These are phyloP conservation scores for Dicroscelio sp. DNA, from an alignment of 2,888 invertebrate genomes.

Conservation along the genomic window DNA sequence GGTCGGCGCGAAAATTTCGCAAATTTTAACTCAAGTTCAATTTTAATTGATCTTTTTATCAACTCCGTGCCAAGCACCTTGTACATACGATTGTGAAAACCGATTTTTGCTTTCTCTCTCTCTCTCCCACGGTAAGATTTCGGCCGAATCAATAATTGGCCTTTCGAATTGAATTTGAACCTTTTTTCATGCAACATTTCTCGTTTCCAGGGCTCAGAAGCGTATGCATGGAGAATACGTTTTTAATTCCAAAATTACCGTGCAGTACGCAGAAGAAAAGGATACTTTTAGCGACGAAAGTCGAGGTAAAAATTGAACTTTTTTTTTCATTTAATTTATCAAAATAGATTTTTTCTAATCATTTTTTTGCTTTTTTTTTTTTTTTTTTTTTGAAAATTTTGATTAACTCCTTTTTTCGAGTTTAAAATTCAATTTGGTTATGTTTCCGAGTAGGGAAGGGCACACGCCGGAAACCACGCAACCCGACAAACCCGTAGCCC, in stretches of 20 bases:
- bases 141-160: too few relatives aligned
- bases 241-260: slow-evolving; percentile 95
- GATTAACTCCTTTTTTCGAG: too few relatives aligned
- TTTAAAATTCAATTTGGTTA: background rate
- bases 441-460: too few relatives aligned
- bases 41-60: slow-evolving; percentile 56
- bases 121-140: slow-evolving; percentile 46
- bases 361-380: too few relatives aligned
- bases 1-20: too few relatives aligned
- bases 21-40: slow-evolving; percentile 34
- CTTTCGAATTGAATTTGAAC: too few relatives aligned
- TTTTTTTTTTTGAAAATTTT: too few relatives aligned
- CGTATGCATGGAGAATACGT: slow-evolving; percentile 97
- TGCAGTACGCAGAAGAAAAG: slow-evolving; percentile 91
- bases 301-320: slow-evolving; percentile 87
- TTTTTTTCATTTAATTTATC: background rate
- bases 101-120: too few relatives aligned
- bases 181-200: slow-evolving; percentile 58
- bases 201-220: slow-evolving; percentile 94
- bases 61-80: too few relatives aligned
- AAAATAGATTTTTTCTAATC: too few relatives aligned
- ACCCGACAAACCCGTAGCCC: background rate
- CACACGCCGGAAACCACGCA: too few relatives aligned
- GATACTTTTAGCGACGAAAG: slow-evolving; percentile 86
- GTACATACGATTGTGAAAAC: too few relatives aligned